Evolutionary conservation across 2,113 vertebrate genomes (phyloP), one percentile per base, ranked within the genome.

Genomic region (Numenius arquata): DNA sequence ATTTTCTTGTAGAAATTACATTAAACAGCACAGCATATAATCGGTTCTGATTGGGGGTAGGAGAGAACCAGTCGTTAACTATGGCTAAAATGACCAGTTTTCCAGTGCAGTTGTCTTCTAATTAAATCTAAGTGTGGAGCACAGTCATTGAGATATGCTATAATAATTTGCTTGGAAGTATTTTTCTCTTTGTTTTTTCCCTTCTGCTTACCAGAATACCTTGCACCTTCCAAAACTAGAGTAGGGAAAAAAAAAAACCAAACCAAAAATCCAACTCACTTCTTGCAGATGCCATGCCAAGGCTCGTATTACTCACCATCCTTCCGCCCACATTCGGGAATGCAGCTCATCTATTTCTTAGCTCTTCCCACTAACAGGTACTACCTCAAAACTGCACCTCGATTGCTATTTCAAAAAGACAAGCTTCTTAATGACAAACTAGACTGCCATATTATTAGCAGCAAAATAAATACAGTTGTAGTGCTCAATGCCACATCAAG

Each of bases 81-180:
- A 77, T 9, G 20, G 94, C 79, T 70, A 89, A 97, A 93, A 96
- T 76, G 72, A 92, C 81, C 77, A 76, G 68, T 88, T 97, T 97
- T 96, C 84, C 87, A 75, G 80, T 12, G 82, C 75, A 89, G 94
- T 95, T 96, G 85, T 78, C 93, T 91, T 85, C 82, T 94, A 91
- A 96, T 96, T 97, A 96, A 90, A 96, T 95, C 83, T 96, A 94
- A 94, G 63, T 65, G 66, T 56, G 62, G 62, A 56, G 56, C 95
- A 74, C 32, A 15, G 75, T 65, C 91, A 94, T 52, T 90, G 85
- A 88, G 91, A 91, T 84, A 67, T 19, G 63, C 82, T 91, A 36
- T 89, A 91, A 94, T 22, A 55, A 94, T 84, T 94, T 95, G 77
- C 81, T 85, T 80, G 55, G 85, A 92, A 85, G 58, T 89, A 66